Evolutionary conservation across 2,113 vertebrate genomes (phyloP), one percentile per base, ranked within the genome.

Genomic region (Theristicus caerulescens): DNA sequence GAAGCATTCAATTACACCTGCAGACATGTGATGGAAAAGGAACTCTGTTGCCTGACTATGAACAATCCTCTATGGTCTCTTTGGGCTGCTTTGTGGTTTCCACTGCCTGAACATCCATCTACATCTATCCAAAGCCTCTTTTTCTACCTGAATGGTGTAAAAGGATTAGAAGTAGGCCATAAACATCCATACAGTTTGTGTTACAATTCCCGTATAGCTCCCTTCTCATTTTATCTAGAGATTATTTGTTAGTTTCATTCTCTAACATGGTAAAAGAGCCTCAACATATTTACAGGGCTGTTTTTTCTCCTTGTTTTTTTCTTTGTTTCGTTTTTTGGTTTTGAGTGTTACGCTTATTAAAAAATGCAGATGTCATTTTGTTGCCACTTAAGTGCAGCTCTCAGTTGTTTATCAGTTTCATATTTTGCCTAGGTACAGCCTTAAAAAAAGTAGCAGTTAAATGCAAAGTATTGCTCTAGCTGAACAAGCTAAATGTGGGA

Each of bases 301-400:
- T 1, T 47, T 62, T 44, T 54, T n/a, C 0, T 16, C 2, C 1
- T 24, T 20, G 38, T n/a, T 6, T 0, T 9, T 13, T 4, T 3
- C 1, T 18, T 31, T 18, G 7, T 9, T 25, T 73, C 17, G 7
- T 70, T 44, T 55, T 51, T 73, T 64, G 10, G 1, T 11, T 81
- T 57, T 85, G 8, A 25, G 4, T 42, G 7, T 58, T 49, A 21
- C 2, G 6, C 4, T 9, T 58, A 22, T 25, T 67, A 6, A 38
- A 78, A 76, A 79, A 42, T 32, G 4, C 10, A 38, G 26, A 29
- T 0, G 3, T 64, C 15, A 8, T 58, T 84, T 82, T 91, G 3
- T 34, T 76, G 10, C 15, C 4, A 17, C 29, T 18, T n/a, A 51
- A 27, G 11, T 31, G 10, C 38, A 67, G 5, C 7, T 84, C 26